Evolutionary conservation across 2,888 invertebrate species (phyloP).

Genomic region (Orgyia antiqua): DNA sequence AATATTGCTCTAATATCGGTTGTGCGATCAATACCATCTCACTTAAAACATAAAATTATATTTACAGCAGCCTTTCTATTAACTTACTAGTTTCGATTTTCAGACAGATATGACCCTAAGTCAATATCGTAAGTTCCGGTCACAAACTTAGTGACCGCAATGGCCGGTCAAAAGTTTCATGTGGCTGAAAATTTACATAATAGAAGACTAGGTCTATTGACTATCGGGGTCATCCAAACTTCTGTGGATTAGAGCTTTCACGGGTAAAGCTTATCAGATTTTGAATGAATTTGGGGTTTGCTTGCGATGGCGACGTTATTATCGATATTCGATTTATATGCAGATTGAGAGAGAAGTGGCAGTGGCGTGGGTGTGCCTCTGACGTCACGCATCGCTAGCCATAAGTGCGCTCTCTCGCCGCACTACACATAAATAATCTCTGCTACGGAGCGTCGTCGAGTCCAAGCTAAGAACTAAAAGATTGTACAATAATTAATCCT

Average conservation of each 20-base stretch:
- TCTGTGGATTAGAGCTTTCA: slow-evolving; percentile 74
- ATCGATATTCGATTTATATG: slow-evolving; percentile 78
- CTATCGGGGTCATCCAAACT: slow-evolving; percentile 74
- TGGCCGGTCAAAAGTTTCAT: slow-evolving; percentile 67
- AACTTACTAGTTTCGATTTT: slow-evolving; percentile 44
- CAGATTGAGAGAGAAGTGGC: slow-evolving; percentile 67
- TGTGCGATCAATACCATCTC: no score
- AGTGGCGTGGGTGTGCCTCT: slow-evolving; percentile 35
- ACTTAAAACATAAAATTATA: slow-evolving; percentile 31
- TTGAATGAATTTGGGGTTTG: slow-evolving; percentile 71
- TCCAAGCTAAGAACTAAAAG: no score
- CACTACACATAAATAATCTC: slow-evolving; percentile 48
- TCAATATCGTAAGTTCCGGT: slow-evolving; percentile 65
- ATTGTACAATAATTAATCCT: no score
- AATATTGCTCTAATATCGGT: no score
- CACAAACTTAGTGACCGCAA: slow-evolving; percentile 63
- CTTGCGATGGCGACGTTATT: slow-evolving; percentile 73
- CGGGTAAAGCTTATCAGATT: slow-evolving; percentile 72
- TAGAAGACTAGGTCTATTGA: slow-evolving; percentile 73
- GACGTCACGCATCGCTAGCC: slow-evolving; percentile 44
- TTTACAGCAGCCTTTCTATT: slow-evolving; percentile 33
- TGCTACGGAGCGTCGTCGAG: slow-evolving; percentile 44
- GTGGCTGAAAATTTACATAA: slow-evolving; percentile 75
- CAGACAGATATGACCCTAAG: slow-evolving; percentile 53
- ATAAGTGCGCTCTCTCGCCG: slow-evolving; percentile 18